A percentile compares a stretch with the other conserved stretches of the same genome.
These are phyloP conservation scores for Gouania willdenowi DNA, from an alignment of 2,797 vertebrate species.

Conservation along the genomic window DNA sequence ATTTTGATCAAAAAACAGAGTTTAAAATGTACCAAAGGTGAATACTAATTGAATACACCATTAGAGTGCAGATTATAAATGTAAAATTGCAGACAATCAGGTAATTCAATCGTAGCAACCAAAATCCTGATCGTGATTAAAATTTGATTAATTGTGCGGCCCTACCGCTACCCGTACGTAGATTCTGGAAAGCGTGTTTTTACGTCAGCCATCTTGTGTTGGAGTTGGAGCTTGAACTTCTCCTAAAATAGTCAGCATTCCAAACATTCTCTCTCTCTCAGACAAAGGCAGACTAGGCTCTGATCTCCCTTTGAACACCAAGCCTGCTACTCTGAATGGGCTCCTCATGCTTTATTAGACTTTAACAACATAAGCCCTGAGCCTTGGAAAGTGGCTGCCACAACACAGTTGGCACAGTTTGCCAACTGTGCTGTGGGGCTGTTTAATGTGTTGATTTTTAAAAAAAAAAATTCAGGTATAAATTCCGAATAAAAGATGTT, in stretches of 20 bases:
- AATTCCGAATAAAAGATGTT: too few relatives aligned
- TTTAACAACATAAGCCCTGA: constrained; percentile 58
- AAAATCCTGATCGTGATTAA: too few relatives aligned
- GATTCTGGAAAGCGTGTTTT: constrained; percentile 32
- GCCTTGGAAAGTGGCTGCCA: constrained; percentile 42
- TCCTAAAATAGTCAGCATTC: constrained; percentile 72
- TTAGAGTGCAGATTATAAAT: too few relatives aligned
- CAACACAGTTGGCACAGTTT: constrained; percentile 21
- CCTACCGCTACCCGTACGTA: constrained; percentile 37
- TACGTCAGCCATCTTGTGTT: constrained; percentile 54
- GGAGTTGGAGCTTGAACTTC: constrained; percentile 48
- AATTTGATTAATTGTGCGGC: too few relatives aligned
- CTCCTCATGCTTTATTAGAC: constrained; percentile 64
- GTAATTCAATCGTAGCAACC: too few relatives aligned
- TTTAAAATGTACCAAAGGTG: too few relatives aligned
- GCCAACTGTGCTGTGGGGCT: constrained; percentile 8
- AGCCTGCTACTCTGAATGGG: constrained; percentile 48
- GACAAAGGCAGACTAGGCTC: constrained; percentile 68
- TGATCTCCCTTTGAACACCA: constrained; percentile 62
- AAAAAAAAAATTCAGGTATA: too few relatives aligned
- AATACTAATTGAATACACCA: too few relatives aligned
- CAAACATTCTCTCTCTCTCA: constrained; percentile 60
- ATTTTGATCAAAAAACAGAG: too few relatives aligned
- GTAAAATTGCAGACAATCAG: too few relatives aligned
- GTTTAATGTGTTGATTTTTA: constrained; percentile 5